phyloP scores from a whole-genome alignment of 2,113 vertebrate species.

The Anarhynchus alexandrinus region DNA sequence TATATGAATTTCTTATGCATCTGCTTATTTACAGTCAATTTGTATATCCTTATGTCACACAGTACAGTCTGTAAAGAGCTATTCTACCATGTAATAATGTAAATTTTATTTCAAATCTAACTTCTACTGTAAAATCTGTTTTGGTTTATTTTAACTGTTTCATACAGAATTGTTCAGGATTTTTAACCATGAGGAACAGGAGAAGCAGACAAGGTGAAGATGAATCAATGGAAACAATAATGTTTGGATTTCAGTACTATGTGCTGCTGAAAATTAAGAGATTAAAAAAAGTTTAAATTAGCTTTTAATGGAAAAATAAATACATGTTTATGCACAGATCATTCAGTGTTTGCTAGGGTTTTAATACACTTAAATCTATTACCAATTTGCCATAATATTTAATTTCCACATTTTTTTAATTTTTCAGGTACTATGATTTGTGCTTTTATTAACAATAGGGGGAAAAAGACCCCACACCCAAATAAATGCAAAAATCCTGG shows the following conservation, averaged over 20 bases:
- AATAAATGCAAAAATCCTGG: neutral
- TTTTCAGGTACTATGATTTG: neutral
- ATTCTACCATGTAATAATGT: neutral
- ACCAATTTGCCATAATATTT: neutral
- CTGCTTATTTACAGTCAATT: neutral
- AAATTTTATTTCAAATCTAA: neutral
- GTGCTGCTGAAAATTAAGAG: neutral
- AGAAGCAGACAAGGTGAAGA: neutral
- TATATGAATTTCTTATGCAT: neutral
- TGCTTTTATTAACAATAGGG: neutral
- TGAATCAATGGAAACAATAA: neutral
- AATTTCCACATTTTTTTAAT: neutral
- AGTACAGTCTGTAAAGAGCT: neutral
- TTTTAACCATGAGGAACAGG: neutral
- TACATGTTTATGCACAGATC: neutral
- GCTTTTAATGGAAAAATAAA: neutral
- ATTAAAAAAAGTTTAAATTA: neutral
- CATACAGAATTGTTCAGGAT: neutral
- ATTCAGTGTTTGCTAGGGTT: neutral
- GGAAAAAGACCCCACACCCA: accelerated
- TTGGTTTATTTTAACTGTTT: neutral
- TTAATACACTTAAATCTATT: neutral
- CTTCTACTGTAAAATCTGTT: neutral
- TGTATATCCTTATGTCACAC: neutral
- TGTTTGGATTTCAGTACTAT: neutral